These are phyloP conservation scores for Rhyacophila evoluta DNA, from an alignment of 2,888 invertebrate species.

Conservation along the genomic window DNA sequence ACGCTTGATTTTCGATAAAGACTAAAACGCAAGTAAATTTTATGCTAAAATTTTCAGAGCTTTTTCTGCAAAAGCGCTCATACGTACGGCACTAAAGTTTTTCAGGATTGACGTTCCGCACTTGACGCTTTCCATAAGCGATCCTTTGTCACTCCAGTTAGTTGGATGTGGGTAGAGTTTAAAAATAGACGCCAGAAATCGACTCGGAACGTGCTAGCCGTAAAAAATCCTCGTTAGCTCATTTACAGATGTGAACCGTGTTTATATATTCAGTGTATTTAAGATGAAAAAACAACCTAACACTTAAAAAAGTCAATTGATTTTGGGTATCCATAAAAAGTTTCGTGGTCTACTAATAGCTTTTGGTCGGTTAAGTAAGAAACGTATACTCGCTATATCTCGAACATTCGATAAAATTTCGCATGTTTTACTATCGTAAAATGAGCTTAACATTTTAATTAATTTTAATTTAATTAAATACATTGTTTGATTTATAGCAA, in stretches of 20 bases:
- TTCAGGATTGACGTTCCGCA: background rate
- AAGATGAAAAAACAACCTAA: background rate
- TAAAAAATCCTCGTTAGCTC: slow-evolving; percentile 1
- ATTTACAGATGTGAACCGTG: background rate
- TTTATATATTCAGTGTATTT: background rate
- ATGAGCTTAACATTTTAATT: too few relatives aligned
- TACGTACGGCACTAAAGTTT: background rate
- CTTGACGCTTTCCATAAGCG: slow-evolving; percentile 15
- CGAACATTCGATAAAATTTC: too few relatives aligned
- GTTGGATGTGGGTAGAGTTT: background rate
- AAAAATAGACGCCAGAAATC: background rate
- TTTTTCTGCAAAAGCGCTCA: background rate
- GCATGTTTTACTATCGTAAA: too few relatives aligned
- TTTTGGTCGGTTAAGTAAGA: too few relatives aligned
- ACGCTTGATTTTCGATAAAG: background rate
- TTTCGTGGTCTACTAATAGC: too few relatives aligned
- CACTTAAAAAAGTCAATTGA: slow-evolving; percentile 13
- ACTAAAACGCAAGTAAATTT: background rate
- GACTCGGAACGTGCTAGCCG: background rate
- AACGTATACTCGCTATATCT: too few relatives aligned
- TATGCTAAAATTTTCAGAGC: background rate
- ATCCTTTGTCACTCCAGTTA: background rate
- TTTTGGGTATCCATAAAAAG: background rate
- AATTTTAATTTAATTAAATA: too few relatives aligned
- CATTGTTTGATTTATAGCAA: too few relatives aligned